phyloP scores from a whole-genome alignment of 2,113 vertebrate species.

The Mungos mungo region DNA sequence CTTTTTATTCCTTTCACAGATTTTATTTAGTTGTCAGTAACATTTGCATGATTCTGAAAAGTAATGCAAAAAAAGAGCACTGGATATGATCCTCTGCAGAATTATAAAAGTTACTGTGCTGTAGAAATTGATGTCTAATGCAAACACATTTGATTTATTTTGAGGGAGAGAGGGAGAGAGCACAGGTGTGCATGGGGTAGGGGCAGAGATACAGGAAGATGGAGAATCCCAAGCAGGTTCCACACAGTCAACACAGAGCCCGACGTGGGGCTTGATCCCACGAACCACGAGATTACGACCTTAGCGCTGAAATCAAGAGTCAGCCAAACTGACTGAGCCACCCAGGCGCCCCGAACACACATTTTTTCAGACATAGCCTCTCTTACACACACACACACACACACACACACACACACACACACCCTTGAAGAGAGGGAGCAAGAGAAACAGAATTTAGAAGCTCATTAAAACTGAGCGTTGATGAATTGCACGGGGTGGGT shows the following conservation, averaged over 20 bases:
- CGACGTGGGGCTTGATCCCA: too few relatives aligned
- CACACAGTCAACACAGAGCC: too few relatives aligned
- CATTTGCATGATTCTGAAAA: slow-evolving; percentile 42
- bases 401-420: neutral
- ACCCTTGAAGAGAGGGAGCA: neutral
- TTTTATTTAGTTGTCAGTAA: slow-evolving; percentile 56
- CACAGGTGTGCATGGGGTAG: too few relatives aligned
- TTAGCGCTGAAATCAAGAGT: too few relatives aligned
- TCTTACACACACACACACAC: neutral
- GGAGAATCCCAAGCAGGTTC: too few relatives aligned
- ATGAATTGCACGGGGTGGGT: neutral
- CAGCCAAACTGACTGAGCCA: too few relatives aligned
- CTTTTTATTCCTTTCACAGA: slow-evolving; percentile 33
- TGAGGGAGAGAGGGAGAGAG: too few relatives aligned
- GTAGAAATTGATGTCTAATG: neutral
- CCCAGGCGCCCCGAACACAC: neutral
- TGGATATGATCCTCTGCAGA: neutral
- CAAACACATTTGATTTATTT: neutral
- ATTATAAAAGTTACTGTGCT: slow-evolving; percentile 15
- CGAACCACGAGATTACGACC: too few relatives aligned
- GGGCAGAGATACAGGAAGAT: too few relatives aligned
- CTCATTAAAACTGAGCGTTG: slow-evolving; percentile 24
- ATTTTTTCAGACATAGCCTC: neutral
- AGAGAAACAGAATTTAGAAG: slow-evolving; percentile 39
- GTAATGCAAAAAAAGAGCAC: neutral